These are phyloP conservation scores for Drosophila chauvacae DNA, from an alignment of 1,140 invertebrate genomes.

Conservation along the genomic window DNA sequence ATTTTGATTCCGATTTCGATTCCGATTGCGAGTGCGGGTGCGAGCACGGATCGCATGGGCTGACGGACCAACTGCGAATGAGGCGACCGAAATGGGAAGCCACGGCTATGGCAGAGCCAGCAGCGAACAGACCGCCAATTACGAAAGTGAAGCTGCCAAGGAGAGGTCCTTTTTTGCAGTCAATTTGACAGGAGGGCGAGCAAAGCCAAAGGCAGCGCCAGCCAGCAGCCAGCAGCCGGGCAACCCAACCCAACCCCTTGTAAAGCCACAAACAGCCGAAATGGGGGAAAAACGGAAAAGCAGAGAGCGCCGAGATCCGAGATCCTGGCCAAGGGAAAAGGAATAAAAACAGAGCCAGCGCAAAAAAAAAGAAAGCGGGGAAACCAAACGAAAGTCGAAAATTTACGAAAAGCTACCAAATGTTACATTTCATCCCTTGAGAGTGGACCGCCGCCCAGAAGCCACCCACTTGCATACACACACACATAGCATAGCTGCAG, in stretches of 20 bases:
- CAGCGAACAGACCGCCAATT: constrained; percentile 82
- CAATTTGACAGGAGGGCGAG: constrained; percentile 79
- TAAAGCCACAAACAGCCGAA: constrained; percentile 60
- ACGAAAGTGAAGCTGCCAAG: constrained; percentile 84
- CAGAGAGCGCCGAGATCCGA: constrained; percentile 17
- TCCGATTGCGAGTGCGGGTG: constrained; percentile 30
- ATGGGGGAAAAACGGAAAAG: constrained; percentile 38
- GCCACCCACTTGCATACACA: constrained; percentile 6
- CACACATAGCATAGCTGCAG: background rate
- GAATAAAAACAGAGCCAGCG: constrained; percentile 66
- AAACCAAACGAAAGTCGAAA: constrained; percentile 83
- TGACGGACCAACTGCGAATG: constrained; percentile 81
- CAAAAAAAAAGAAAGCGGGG: constrained; percentile 29
- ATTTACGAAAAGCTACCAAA: constrained; percentile 84
- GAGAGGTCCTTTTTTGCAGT: constrained; percentile 84
- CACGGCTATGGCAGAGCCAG: constrained; percentile 56
- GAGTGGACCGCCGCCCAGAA: constrained; percentile 38
- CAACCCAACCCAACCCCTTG: constrained; percentile 21
- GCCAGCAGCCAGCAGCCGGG: constrained; percentile 8
- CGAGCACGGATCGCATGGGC: constrained; percentile 70
- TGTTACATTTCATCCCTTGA: constrained; percentile 81
- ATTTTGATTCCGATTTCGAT: background rate
- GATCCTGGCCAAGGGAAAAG: constrained; percentile 50
- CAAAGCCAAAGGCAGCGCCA: constrained; percentile 75
- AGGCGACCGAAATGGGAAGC: constrained; percentile 51